phyloP scores from a whole-genome alignment of 1,140 invertebrate genomes.

The Drosophila grimshawi region DNA sequence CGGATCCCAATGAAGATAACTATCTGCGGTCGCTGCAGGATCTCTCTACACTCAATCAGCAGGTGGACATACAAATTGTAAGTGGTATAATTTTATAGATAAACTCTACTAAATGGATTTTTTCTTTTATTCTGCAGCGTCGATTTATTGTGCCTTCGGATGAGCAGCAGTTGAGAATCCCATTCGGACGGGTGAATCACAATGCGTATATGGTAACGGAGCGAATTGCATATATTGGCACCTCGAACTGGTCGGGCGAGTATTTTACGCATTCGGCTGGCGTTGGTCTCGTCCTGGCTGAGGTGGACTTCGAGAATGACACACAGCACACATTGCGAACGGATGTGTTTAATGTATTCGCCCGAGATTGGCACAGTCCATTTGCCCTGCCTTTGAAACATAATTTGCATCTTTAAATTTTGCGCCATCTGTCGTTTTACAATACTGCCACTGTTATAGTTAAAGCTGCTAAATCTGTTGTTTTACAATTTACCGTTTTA shows the following conservation, averaged over 20 bases:
- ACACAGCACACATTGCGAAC: constrained; percentile 86
- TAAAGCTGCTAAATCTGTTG: not conserved
- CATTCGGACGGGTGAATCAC: constrained; percentile 96
- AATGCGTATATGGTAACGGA: constrained; percentile 99
- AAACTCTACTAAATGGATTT: not conserved
- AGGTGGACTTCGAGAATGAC: constrained; percentile 74
- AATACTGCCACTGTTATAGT: constrained; percentile 10
- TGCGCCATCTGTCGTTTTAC: constrained; percentile 11
- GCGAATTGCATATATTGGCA: constrained; percentile 95
- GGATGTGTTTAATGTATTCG: constrained; percentile 93
- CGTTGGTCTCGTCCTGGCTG: constrained; percentile 89
- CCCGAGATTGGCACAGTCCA: constrained; percentile 95
- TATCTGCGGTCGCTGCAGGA: constrained; percentile 93
- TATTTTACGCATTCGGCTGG: constrained; percentile 97
- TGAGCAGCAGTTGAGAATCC: constrained; percentile 92
- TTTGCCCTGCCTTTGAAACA: constrained; percentile 85
- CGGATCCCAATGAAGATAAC: constrained; percentile 89
- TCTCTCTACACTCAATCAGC: constrained; percentile 88
- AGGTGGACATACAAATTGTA: constrained; percentile 92
- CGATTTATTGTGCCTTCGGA: constrained; percentile 92
- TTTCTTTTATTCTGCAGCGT: constrained; percentile 40
- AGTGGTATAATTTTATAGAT: constrained; percentile 74
- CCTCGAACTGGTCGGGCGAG: constrained; percentile 99
- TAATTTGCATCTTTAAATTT: constrained; percentile 33
- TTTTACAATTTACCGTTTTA: constrained; percentile 1